phyloP scores from a whole-genome alignment of 2,113 vertebrate genomes.

The Indicator indicator region DNA sequence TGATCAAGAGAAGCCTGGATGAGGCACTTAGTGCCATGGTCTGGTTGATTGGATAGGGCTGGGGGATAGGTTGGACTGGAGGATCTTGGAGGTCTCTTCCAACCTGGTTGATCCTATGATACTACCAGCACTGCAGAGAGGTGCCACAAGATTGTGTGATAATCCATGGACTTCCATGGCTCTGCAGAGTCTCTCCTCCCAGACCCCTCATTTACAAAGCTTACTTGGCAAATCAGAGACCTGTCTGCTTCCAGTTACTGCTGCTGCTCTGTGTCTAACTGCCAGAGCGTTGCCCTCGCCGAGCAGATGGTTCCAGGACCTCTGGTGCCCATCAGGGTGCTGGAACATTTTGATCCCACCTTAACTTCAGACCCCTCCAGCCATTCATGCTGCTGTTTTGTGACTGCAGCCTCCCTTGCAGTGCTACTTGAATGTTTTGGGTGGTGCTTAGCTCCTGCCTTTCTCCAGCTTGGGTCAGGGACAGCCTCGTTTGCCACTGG shows the following conservation, averaged over 20 bases:
- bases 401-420: not conserved
- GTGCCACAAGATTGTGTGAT: not conserved
- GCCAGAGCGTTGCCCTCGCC: not conserved
- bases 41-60: no score
- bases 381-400: not conserved
- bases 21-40: no score
- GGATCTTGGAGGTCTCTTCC: no score
- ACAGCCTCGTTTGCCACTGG: not conserved
- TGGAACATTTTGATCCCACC: not conserved
- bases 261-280: not conserved
- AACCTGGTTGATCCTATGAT: no score
- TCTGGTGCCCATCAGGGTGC: not conserved
- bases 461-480: not conserved
- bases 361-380: not conserved
- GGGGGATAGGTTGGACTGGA: no score
- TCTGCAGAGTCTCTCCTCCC: not conserved
- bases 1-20: no score
- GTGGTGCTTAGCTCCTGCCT: not conserved
- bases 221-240: constrained; percentile 22
- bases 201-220: not conserved
- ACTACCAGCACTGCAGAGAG: not conserved
- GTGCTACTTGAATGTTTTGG: not conserved
- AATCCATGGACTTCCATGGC: not conserved
- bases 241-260: not conserved
- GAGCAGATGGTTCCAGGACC: not conserved